Conservation (phyloP, 2,113 vertebrate species). For the Helogale parvula region DNA sequence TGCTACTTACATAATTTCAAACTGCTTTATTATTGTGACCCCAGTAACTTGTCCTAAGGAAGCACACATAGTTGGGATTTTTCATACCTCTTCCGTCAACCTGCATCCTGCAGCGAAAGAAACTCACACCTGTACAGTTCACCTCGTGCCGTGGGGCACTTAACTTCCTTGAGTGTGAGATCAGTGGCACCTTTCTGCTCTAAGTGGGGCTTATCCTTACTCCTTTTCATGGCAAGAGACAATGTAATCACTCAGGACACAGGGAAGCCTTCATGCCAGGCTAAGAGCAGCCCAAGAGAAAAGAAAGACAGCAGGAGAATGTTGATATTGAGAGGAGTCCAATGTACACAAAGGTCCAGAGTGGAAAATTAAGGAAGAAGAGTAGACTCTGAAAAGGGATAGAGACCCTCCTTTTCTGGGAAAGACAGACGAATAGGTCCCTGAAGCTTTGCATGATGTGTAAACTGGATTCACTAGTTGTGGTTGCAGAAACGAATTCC, state of each 20-base stretch:
- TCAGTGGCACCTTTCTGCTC: neutral
- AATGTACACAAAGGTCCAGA: neutral
- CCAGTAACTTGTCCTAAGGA: neutral
- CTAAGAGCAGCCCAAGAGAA: neutral
- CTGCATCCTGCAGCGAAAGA: neutral
- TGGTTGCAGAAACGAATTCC: neutral
- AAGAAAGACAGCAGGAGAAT: neutral
- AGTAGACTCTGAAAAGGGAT: neutral
- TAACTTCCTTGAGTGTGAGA: neutral
- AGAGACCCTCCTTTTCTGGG: neutral
- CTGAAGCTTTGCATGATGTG: neutral
- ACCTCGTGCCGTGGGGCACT: neutral
- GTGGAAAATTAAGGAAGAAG: neutral
- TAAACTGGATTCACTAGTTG: neutral
- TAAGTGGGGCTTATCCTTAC: neutral
- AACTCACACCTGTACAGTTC: neutral
- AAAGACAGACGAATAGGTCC: neutral
- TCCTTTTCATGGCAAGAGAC: neutral
- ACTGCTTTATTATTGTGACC: neutral
- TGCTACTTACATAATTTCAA: neutral
- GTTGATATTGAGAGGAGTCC: neutral
- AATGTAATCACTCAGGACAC: conserved; percentile 15
- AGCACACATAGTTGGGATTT: neutral
- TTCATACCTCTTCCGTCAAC: neutral
- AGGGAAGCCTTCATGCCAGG: neutral